Evolutionary conservation across 2,888 invertebrate genomes (phyloP).

Genomic region (Isotomurus palustris): DNA sequence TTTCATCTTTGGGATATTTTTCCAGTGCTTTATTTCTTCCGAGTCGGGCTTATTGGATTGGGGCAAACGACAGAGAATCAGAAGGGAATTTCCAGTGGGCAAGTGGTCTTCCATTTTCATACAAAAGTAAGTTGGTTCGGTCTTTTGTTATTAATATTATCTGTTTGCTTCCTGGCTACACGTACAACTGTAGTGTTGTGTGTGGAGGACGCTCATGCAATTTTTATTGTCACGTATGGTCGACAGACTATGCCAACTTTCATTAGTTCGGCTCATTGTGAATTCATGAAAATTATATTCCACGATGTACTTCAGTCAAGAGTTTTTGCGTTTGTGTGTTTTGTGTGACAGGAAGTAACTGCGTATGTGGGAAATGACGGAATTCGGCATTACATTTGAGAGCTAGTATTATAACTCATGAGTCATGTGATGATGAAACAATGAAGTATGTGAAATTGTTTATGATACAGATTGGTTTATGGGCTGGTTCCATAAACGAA

Average conservation of each 20-base stretch:
- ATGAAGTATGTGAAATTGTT: too few relatives aligned
- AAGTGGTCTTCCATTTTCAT: slow-evolving; percentile 44
- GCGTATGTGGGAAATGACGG: neutral
- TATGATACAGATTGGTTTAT: slow-evolving; percentile 51
- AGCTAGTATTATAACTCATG: too few relatives aligned
- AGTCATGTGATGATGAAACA: too few relatives aligned
- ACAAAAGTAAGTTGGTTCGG: slow-evolving; percentile 41
- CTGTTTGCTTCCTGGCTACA: too few relatives aligned
- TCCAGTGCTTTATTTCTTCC: slow-evolving; percentile 39
- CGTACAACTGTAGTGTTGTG: too few relatives aligned
- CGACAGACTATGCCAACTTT: too few relatives aligned
- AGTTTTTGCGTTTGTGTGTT: neutral
- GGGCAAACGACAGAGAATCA: slow-evolving; percentile 45
- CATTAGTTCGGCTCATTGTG: too few relatives aligned
- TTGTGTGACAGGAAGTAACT: neutral
- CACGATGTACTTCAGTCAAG: neutral
- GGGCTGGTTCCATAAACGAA: slow-evolving; percentile 48
- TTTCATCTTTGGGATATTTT: too few relatives aligned
- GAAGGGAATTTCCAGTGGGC: slow-evolving; percentile 46
- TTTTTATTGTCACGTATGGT: too few relatives aligned
- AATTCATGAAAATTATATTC: too few relatives aligned
- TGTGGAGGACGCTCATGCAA: too few relatives aligned
- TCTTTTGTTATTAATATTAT: too few relatives aligned
- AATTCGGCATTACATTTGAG: neutral
- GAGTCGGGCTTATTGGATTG: slow-evolving; percentile 44